Percentiles rank a stretch among this genome's conserved stretches.
These are phyloP conservation scores for Neoniphon sammara DNA, from an alignment of 2,797 vertebrate species.

Conservation along the genomic window DNA sequence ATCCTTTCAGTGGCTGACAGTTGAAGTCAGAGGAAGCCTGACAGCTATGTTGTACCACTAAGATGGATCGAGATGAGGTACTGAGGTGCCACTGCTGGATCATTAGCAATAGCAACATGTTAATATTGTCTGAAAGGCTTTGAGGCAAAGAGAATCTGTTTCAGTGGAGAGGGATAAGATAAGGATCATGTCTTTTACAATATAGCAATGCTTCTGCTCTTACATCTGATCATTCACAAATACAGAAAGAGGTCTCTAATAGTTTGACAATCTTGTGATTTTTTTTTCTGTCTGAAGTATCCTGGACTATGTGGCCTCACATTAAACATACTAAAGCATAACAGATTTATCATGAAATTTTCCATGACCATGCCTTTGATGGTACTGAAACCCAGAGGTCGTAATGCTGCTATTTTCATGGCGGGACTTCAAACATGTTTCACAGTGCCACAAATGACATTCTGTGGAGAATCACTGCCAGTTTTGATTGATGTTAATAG, in stretches of 20 bases:
- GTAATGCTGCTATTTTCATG: constrained; percentile 4
- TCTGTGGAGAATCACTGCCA: background rate
- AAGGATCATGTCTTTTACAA: constrained; percentile 32
- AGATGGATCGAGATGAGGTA: constrained; percentile 33
- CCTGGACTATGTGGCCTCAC: background rate
- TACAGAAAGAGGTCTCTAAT: background rate
- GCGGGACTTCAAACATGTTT: constrained; percentile 3
- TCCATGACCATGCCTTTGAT: background rate
- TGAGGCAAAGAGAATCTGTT: constrained; percentile 10
- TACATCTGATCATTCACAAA: constrained; percentile 31
- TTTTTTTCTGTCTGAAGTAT: constrained; percentile 1
- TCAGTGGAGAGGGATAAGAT: too few relatives aligned
- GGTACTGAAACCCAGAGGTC: background rate
- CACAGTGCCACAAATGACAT: background rate
- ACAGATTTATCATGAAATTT: constrained; percentile 1
- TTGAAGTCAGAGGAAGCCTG: constrained; percentile 61
- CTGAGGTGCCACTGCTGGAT: constrained; percentile 23
- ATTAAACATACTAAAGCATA: constrained; percentile 8
- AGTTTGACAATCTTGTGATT: constrained; percentile 7
- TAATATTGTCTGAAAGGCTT: constrained; percentile 38
- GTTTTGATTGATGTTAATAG: constrained; percentile 1
- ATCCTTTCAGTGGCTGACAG: constrained; percentile 65
- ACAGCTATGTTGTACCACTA: constrained; percentile 56
- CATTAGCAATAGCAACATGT: constrained; percentile 38
- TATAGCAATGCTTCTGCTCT: constrained; percentile 35